Evolutionary conservation across 2,113 vertebrate species (phyloP), one percentile per base, ranked within the genome.

Genomic region (Sprattus sprattus): DNA sequence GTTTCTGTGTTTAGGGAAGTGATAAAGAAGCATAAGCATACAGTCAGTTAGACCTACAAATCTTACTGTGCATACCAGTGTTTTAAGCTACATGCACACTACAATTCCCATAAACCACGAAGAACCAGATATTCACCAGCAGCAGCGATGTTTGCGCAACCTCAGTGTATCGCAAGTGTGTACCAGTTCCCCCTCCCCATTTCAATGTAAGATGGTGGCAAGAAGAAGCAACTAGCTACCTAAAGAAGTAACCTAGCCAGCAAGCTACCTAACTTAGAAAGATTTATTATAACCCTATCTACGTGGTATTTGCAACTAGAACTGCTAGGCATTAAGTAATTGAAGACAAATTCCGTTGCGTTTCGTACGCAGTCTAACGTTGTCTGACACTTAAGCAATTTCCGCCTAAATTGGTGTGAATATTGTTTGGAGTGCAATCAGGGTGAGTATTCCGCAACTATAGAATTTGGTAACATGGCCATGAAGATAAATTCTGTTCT

Each of bases 131-230:
- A 39, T 39, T 39, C 39, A 39, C 39, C 71, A 15, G 71, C 39
- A 13, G 64, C 39, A 78, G 71, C 39, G 32, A 71, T 1, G 0
- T 83, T 6, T 87, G 94, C 95, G 94, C 95, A 95, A 82, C 83
- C 93, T 92, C 94, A 89, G 89, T 93, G 82, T 50, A 64, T 25
- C 71, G 15, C 57, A 90, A 93, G 90, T 92, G 91, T 87, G 92
- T 93, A 90, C 93, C 91, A 93, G 88, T 89, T 94, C 94, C 94
- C 93, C 94, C 93, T 94, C 93, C 94, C 93, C 90, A 93, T 91
- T 95, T 95, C 92, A 95, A 94, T 95, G 95, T 95, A 95, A 96
- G 92, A 95, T 96, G 95, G 95, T 96, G 95, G 95, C 94, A 93
- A 93, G 93, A 93, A 93, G 93, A 95, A 95, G 94, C 93, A 93